Conservation (phyloP, 2,113 vertebrate genomes). For the Nothobranchius kuhntae region DNA sequence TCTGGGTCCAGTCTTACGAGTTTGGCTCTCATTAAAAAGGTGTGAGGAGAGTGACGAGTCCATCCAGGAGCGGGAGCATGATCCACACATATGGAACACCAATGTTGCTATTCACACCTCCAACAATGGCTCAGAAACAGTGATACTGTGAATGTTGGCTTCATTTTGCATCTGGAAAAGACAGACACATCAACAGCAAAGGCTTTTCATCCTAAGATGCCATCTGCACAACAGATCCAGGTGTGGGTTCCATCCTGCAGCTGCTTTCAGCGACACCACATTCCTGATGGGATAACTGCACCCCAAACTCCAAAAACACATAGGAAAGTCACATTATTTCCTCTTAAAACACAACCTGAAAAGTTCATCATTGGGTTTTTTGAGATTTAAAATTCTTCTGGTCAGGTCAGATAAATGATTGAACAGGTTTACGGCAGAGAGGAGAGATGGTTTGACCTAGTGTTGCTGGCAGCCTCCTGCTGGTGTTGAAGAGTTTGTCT, state of each 20-base stretch:
- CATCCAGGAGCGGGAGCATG: conserved; percentile 40
- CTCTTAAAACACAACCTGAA: neutral
- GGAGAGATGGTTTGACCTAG: conserved; percentile 27
- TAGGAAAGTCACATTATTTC: conserved; percentile 18
- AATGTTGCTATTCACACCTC: conserved; percentile 29
- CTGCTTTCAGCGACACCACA: conserved; percentile 25
- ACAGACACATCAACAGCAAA: conserved; percentile 4
- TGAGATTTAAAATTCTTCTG: neutral
- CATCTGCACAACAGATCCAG: conserved; percentile 56
- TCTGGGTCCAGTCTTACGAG: conserved; percentile 6
- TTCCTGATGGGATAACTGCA: conserved; percentile 51
- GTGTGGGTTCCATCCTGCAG: conserved; percentile 39
- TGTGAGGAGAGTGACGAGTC: conserved; percentile 62
- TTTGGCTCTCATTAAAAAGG: conserved; percentile 68
- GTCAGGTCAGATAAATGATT: conserved; percentile 8
- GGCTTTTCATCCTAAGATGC: conserved; percentile 20
- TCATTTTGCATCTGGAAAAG: conserved; percentile 14
- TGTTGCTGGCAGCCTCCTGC: conserved; percentile 31
- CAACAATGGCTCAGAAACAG: neutral
- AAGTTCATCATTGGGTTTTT: neutral
- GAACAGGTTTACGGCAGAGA: conserved; percentile 11
- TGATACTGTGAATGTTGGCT: conserved; percentile 10
- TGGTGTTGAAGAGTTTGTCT: conserved; percentile 53
- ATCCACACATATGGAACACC: conserved; percentile 48
- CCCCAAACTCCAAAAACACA: conserved; percentile 29